Evolutionary conservation across 2,888 invertebrate species (phyloP).

Genomic region (Lacanobia wlatinum): DNA sequence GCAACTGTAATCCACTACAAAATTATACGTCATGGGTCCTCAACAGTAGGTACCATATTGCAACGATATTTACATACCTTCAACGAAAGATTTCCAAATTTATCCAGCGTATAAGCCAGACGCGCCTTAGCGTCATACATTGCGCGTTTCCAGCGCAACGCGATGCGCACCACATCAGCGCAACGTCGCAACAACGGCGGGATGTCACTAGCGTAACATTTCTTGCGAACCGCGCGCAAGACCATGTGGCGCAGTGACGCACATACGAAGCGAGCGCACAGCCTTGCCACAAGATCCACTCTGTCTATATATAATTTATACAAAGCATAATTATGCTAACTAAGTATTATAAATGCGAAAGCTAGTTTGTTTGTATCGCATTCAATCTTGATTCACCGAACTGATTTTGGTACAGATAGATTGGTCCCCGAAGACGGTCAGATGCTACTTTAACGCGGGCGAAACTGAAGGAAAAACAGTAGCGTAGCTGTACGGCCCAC

Average conservation of each 20-base stretch:
- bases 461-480: too few species aligned
- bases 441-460: too few species aligned
- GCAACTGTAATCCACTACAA: not conserved
- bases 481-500: too few species aligned
- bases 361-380: too few species aligned
- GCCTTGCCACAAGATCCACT: conserved; percentile 72
- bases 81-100: conserved; percentile 72
- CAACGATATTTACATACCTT: conserved; percentile 71
- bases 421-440: too few species aligned
- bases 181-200: conserved; percentile 70
- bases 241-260: conserved; percentile 74
- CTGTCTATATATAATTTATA: conserved; percentile 67
- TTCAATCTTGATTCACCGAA: too few species aligned
- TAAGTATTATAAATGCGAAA: too few species aligned
- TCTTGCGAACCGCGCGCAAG: conserved; percentile 25
- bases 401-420: too few species aligned
- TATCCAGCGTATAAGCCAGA: conserved; percentile 76
- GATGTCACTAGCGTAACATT: conserved; percentile 54
- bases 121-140: conserved; percentile 77
- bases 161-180: conserved; percentile 71
- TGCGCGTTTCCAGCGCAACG: conserved; percentile 77
- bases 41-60: not conserved
- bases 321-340: not conserved
- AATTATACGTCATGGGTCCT: not conserved
- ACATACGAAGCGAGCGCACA: conserved; percentile 76